Conservation (phyloP, 2,797 vertebrate species). For the Phoeniculus purpureus region DNA sequence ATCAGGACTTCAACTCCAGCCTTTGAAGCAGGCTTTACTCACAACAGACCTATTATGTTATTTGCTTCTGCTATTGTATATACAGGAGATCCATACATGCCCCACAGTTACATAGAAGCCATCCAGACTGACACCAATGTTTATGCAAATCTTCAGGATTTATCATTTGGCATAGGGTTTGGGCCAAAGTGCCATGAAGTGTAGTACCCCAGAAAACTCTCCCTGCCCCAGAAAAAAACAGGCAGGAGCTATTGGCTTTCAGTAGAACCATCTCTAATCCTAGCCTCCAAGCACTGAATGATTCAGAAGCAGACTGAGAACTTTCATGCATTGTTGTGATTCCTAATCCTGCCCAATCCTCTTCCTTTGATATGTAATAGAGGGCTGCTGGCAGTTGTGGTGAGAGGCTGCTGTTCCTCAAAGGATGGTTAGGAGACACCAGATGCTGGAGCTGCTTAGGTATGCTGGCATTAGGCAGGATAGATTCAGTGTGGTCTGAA, state of each 20-base stretch:
- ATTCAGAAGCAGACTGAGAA: constrained; percentile 42
- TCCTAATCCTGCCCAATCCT: constrained; percentile 22
- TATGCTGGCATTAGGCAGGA: background rate
- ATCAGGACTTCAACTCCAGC: constrained; percentile 37
- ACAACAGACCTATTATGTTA: constrained; percentile 65
- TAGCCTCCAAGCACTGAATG: background rate
- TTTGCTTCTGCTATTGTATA: constrained; percentile 62
- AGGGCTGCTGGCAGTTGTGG: background rate
- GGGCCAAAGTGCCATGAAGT: background rate
- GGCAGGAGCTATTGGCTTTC: background rate
- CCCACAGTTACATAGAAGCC: constrained; percentile 61
- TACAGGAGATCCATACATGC: constrained; percentile 60
- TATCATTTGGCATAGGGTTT: constrained; percentile 24
- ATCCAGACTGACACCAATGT: constrained; percentile 41
- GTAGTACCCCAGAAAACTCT: background rate
- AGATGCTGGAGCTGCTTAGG: background rate
- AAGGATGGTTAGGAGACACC: background rate
- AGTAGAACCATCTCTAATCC: constrained; percentile 51
- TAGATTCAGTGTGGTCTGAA: background rate
- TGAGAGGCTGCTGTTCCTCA: background rate
- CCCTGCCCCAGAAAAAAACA: background rate
- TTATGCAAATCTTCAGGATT: constrained; percentile 47
- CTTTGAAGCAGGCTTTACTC: constrained; percentile 64
- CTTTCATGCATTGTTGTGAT: constrained; percentile 11
- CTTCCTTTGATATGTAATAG: constrained; percentile 14